These are phyloP conservation scores for Myotis brandtii DNA, from an alignment of 2,113 vertebrate species.

Conservation along the genomic window DNA sequence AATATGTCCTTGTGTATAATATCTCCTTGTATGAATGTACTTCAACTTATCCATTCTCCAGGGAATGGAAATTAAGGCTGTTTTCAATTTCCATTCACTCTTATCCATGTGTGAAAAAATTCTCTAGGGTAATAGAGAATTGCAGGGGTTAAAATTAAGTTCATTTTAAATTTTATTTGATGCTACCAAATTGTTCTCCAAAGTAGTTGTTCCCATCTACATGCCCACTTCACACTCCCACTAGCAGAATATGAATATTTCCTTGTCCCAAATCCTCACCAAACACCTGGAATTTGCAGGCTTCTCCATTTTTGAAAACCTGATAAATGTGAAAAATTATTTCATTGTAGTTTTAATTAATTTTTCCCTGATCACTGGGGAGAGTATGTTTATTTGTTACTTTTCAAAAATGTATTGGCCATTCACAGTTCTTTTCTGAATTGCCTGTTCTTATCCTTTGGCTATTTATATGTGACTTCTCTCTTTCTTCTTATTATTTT, in stretches of 20 bases:
- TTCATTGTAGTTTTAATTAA: conserved; percentile 5
- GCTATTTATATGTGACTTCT: neutral
- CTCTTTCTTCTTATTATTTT: neutral
- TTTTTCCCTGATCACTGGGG: neutral
- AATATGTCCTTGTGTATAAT: neutral
- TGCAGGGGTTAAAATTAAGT: conserved; percentile 11
- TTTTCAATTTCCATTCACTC: conserved; percentile 19
- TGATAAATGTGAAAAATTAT: neutral
- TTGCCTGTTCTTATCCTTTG: neutral
- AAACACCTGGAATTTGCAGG: neutral
- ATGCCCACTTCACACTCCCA: neutral
- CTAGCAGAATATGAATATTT: neutral
- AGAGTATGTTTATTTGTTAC: neutral
- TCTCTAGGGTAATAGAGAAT: neutral
- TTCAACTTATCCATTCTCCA: neutral
- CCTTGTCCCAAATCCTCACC: neutral
- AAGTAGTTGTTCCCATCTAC: neutral
- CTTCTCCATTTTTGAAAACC: conserved; percentile 4
- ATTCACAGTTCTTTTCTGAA: neutral
- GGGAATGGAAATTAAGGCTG: neutral
- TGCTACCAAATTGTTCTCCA: conserved; percentile 37
- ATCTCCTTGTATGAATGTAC: neutral
- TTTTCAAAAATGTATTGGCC: neutral
- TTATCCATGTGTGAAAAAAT: neutral
- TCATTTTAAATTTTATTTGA: conserved; percentile 14